Base-by-base conservation (phyloP, 2,797 vertebrate species). In the Enteromius fasciolatus region DNA sequence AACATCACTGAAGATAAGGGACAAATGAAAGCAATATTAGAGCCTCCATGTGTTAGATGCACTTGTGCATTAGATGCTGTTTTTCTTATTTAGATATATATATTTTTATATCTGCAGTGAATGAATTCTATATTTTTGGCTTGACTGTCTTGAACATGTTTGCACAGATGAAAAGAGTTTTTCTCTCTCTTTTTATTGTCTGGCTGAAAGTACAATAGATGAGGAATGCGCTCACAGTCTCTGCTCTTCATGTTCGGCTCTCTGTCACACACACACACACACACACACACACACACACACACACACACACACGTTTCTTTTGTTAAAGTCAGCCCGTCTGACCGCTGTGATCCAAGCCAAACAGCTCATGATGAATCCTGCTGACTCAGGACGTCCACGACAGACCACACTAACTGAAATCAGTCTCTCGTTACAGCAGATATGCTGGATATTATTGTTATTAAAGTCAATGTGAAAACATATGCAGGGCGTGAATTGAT, bases 281-380 rank as follows among this genome's bases (percentile, higher is more conserved):
- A 28, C 28, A 28, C 28, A 28, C 28, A 28, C 28, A 28, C 28
- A 28, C 86, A 89, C 92, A 86, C 81, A 87, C 87, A 88, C 85
- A 84, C 92, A 86, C 81, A 86, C 88, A 88, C 88, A 87, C 87
- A 90, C 85, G 83, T 90, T 88, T 87, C 86, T 86, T 89, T 91
- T 86, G 90, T 86, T 87, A 96, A 96, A 96, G 97, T 94, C 92
- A 92, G 95, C 92, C 94, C 95, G 54, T 48, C 76, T 68, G 85
- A 82, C 76, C 59, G 68, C 80, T 23, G 39, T 83, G 87, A 91
- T 91, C 76, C 75, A 90, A 90, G 89, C 83, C 86, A 90, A 95
- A 91, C 78, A 82, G 76, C 85, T 90, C 85, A 78, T 20, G 80
- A 90, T 89, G 88, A 91, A 83, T 88, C 89, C 88, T 87, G 86